Conservation (phyloP, 2,113 vertebrate species). For the Elgaria multicarinata region DNA sequence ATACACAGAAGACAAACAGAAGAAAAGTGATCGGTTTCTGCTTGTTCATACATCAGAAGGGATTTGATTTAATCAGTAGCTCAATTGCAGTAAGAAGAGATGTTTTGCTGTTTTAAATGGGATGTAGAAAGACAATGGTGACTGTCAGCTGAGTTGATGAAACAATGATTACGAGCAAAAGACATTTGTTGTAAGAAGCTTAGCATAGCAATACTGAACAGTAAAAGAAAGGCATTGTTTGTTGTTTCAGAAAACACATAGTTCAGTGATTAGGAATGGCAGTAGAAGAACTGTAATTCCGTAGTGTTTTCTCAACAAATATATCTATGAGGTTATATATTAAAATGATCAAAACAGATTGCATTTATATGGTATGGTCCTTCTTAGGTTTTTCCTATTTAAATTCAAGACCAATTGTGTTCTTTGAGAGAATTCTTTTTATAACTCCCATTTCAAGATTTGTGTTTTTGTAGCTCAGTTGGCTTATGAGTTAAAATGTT, state of each 20-base stretch:
- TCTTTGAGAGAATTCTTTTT: neutral
- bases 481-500: neutral
- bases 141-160: constrained; percentile 36
- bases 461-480: neutral
- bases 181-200: constrained; percentile 21
- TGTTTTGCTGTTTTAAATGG: constrained; percentile 26
- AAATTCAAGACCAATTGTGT: neutral
- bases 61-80: neutral
- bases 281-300: neutral
- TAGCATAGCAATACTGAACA: neutral
- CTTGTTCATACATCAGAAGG: neutral
- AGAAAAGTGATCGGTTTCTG: neutral
- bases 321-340: constrained; percentile 35
- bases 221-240: neutral
- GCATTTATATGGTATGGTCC: neutral
- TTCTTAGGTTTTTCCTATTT: neutral
- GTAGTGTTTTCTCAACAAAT: constrained; percentile 14
- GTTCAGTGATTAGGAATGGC: neutral
- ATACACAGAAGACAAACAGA: neutral
- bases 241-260: constrained; percentile 26
- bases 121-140: constrained; percentile 1
- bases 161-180: constrained; percentile 28
- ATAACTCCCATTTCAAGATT: neutral
- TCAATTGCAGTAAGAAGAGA: constrained; percentile 15
- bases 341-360: neutral